Evolutionary conservation across 35 echinoderm and acorn worm genomes (phyloP), one percentile per base, ranked within the genome.

Genomic region (Apostichopus japonicus): DNA sequence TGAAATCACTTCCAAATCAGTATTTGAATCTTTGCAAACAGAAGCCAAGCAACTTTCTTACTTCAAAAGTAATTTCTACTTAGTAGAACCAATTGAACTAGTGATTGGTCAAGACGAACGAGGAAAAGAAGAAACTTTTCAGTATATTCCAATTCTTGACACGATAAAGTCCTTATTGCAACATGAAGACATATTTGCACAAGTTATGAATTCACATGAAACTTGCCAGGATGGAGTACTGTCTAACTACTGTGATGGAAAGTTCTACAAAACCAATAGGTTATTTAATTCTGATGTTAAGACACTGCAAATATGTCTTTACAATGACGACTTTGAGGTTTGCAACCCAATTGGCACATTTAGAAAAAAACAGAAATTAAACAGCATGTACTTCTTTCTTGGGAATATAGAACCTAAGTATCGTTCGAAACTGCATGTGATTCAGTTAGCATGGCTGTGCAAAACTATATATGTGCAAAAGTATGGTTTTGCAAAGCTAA

Each of bases 311-410:
- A 93, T 93, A 19, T 33, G 54, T 11, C 72, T 86, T 13, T 93
- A 93, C 61, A 70, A 75, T 87, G 92, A 93, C 55, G 92, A 93
- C 67, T 93, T 93, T 61, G 14, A 24, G 22, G 83, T 93, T 13
- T 59, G 63, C 19, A 93, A 93, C 55, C 92, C 92, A 1, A 51
- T 87, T 52, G 91, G 91, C 6, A 92, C 65, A 21, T 86, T 86
- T 72, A 77, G 86, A 24, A 92, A 92, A 55, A 53, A 4, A 53
- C 24, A 86, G 10, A 92, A 92, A 53, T 86, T 92, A 86, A 23
- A 9, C 33, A 14, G 63, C 17, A 86, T 86, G 53, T 92, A 92
- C 58, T 92, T 80, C 79, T 24, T 86, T 86, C 91, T 92, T 23
- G 91, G 91, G 63, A 92, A 92, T 83, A 6, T 92, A 67, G 27